Evolutionary conservation across 2,113 vertebrate genomes (phyloP).

Genomic region (Albula glossodonta): DNA sequence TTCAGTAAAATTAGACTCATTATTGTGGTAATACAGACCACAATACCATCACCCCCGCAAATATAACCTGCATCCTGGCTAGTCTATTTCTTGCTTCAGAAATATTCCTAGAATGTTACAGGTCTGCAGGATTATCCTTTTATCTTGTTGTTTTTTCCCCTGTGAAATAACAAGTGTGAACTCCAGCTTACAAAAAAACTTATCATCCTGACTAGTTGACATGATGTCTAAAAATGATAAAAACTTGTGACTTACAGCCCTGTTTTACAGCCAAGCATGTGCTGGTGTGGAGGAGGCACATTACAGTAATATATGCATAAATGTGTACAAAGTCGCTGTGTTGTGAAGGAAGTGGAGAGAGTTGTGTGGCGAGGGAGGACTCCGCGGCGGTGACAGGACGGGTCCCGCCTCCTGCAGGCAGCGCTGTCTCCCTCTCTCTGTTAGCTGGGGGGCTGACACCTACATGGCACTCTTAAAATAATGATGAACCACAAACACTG

Average conservation of each 20-base stretch:
- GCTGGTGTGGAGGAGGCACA: not conserved
- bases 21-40: not conserved
- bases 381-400: constrained; percentile 62
- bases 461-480: constrained; percentile 99
- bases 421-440: constrained; percentile 74
- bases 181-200: not conserved
- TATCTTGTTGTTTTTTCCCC: not conserved
- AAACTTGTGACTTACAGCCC: not conserved
- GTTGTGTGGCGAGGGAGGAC: not conserved
- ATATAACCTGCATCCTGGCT: not conserved
- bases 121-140: not conserved
- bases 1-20: not conserved
- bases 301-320: not conserved
- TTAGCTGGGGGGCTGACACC: constrained; percentile 95
- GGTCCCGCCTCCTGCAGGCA: constrained; percentile 69
- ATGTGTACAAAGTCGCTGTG: constrained; percentile 9
- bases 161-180: not conserved
- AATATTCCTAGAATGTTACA: not conserved
- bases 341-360: not conserved
- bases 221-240: constrained; percentile 18
- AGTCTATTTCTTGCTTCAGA: not conserved
- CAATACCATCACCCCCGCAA: not conserved
- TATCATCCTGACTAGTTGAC: not conserved
- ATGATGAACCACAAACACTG: constrained; percentile 99
- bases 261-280: constrained; percentile 4